Conservation (phyloP, 2,113 vertebrate species). For the Athene cunicularia region DNA sequence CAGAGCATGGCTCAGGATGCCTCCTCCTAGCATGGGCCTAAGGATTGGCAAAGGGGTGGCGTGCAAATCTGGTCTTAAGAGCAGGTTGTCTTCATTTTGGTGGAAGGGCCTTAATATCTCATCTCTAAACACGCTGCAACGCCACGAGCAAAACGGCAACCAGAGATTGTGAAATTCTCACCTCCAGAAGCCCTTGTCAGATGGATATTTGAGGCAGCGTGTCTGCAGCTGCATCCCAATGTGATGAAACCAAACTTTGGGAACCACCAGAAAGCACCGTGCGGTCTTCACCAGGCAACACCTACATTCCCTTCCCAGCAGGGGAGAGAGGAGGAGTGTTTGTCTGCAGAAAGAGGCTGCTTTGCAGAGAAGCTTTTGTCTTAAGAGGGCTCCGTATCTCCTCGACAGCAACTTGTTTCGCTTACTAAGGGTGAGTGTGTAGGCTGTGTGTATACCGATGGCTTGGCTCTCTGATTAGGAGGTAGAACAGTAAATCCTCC, state of each 20-base stretch:
- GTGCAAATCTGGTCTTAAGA: background rate
- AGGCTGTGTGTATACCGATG: background rate
- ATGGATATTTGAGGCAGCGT: background rate
- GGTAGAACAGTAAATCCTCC: slow-evolving; percentile 2
- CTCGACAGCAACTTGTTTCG: background rate
- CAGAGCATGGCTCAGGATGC: background rate
- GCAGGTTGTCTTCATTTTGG: background rate
- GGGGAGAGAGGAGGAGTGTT: background rate
- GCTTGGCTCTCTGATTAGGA: background rate
- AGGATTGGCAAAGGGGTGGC: background rate
- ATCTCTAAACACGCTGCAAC: background rate
- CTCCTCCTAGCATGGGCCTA: background rate
- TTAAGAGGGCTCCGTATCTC: background rate
- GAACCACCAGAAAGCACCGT: background rate
- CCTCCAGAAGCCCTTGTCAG: background rate
- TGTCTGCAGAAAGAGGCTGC: background rate
- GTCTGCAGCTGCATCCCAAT: slow-evolving; percentile 3
- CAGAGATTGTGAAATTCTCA: background rate
- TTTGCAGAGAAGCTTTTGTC: background rate
- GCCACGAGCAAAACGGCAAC: background rate
- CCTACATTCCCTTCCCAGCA: background rate
- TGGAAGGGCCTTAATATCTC: background rate
- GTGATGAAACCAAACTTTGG: background rate
- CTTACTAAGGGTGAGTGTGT: background rate
- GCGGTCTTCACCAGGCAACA: background rate